These are phyloP conservation scores for Pollimyrus isidori DNA, from an alignment of 2,113 vertebrate species.

Conservation along the genomic window DNA sequence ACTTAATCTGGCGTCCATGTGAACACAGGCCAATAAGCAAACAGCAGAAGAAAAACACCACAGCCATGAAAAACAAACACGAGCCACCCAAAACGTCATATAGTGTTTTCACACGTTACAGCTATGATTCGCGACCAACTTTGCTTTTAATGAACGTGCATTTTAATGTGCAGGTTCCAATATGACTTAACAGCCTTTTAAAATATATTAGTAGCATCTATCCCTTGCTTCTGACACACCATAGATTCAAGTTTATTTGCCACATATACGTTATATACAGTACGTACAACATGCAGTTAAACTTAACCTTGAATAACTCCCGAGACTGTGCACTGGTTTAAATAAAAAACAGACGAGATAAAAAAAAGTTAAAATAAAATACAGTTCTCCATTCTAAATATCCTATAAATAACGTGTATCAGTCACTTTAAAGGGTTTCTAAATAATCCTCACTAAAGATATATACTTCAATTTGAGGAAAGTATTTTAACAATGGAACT, in stretches of 20 bases:
- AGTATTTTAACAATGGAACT: background rate
- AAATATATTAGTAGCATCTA: background rate
- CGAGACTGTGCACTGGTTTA: background rate
- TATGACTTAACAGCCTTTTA: background rate
- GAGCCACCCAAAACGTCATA: background rate
- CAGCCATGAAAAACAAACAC: background rate
- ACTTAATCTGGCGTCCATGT: background rate
- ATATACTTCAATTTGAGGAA: background rate
- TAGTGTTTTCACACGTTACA: background rate
- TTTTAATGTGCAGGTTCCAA: background rate
- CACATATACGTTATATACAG: background rate
- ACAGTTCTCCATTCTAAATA: background rate
- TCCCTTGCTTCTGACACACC: background rate
- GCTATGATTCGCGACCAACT: background rate
- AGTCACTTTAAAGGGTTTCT: background rate
- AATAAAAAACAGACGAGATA: background rate
- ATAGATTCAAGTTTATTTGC: background rate
- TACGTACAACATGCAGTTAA: background rate
- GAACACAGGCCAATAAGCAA: background rate
- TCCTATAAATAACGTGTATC: background rate
- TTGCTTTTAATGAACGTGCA: background rate
- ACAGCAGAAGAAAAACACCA: background rate
- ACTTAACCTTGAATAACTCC: background rate
- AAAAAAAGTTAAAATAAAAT: background rate
- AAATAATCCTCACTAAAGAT: background rate